Evolutionary conservation across 2,888 invertebrate species (phyloP).

Genomic region (Thysanoteuthis rhombus): DNA sequence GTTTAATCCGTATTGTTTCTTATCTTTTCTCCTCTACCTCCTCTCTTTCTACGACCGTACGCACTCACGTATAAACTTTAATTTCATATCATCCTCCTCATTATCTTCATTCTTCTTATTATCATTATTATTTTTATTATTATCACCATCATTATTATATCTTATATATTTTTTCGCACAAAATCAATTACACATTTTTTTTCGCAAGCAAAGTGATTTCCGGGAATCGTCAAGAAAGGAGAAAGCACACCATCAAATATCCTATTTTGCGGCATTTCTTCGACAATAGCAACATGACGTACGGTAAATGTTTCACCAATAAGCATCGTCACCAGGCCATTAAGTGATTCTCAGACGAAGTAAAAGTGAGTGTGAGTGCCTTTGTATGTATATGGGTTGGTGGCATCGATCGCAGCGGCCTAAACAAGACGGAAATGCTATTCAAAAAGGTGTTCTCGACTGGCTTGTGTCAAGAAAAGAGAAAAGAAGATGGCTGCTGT

Average conservation of each 20-base stretch:
- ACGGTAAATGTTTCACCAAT: not conserved
- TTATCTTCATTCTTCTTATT: not conserved
- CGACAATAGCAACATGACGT: not conserved
- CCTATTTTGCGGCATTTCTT: not conserved
- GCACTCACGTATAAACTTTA: not conserved
- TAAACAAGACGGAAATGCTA: not conserved
- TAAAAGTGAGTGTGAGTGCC: not conserved
- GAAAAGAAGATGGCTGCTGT: not conserved
- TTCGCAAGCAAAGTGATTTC: constrained; percentile 12
- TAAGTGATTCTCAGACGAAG: not conserved
- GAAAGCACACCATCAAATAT: not conserved
- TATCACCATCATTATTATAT: not conserved
- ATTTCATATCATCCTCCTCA: not conserved
- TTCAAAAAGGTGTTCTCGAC: not conserved
- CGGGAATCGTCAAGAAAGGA: not conserved
- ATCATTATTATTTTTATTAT: too few species aligned
- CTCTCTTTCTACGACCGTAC: not conserved
- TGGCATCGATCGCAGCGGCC: not conserved
- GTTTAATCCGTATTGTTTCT: not conserved
- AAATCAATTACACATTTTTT: not conserved
- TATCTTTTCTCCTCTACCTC: not conserved
- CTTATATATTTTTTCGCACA: not conserved
- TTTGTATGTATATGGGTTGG: not conserved
- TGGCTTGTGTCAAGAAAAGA: not conserved
- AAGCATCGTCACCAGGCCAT: not conserved